These are phyloP conservation scores for Neolamprologus kungweensis DNA, from an alignment of 2,113 vertebrate genomes.

Conservation along the genomic window DNA sequence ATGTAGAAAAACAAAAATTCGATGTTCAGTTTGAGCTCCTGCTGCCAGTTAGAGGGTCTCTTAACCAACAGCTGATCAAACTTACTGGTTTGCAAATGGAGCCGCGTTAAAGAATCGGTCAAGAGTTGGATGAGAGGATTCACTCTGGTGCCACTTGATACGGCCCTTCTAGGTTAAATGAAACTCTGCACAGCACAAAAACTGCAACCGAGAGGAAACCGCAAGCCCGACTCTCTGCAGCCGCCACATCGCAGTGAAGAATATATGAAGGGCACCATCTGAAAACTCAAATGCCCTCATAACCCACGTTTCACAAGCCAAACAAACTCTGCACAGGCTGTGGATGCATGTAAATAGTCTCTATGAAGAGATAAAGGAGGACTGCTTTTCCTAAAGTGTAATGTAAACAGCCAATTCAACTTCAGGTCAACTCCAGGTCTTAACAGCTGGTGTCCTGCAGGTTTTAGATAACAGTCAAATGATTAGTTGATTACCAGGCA, in stretches of 20 bases:
- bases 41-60: neutral
- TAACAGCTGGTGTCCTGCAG: neutral
- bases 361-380: neutral
- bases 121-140: neutral
- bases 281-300: neutral
- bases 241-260: fast-evolving
- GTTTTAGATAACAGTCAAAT: neutral
- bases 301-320: neutral
- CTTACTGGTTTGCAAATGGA: neutral
- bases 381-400: neutral
- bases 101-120: fast-evolving
- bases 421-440: neutral
- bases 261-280: fast-evolving
- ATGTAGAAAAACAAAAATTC: neutral
- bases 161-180: neutral
- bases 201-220: neutral
- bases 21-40: neutral
- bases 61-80: neutral
- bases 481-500: neutral
- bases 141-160: fast-evolving
- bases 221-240: neutral
- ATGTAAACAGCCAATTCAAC: neutral
- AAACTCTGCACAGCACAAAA: neutral
- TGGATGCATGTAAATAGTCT: neutral
- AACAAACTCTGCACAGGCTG: neutral